phyloP scores from a whole-genome alignment of 2,797 vertebrate species.

The Amniataba percoides region DNA sequence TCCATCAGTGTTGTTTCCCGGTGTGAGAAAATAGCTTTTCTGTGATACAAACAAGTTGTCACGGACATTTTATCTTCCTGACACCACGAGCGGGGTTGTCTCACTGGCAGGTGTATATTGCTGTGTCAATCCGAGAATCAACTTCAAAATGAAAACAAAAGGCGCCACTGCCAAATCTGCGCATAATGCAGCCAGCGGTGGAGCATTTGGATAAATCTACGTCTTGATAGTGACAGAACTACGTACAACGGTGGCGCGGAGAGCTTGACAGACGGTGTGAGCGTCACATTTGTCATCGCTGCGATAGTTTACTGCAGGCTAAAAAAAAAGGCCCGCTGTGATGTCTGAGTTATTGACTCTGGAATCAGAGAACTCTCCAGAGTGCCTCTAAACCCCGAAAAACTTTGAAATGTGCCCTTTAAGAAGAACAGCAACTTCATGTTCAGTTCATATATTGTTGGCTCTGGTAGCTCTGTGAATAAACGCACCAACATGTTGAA shows the following conservation, averaged over 20 bases:
- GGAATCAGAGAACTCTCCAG: slow-evolving; percentile 12
- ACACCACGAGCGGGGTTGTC: slow-evolving; percentile 36
- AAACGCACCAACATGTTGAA: slow-evolving; percentile 8
- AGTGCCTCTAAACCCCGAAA: slow-evolving; percentile 9
- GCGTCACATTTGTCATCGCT: slow-evolving; percentile 33
- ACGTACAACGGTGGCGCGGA: background rate
- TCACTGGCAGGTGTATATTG: slow-evolving; percentile 59
- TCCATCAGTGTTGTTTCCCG: slow-evolving; percentile 61
- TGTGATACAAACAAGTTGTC: slow-evolving; percentile 66
- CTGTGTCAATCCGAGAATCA: slow-evolving; percentile 56
- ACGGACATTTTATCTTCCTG: slow-evolving; percentile 63
- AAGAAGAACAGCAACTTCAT: slow-evolving; percentile 1
- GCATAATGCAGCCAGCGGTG: slow-evolving; percentile 42
- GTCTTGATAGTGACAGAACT: slow-evolving; percentile 13
- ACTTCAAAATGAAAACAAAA: slow-evolving; percentile 56
- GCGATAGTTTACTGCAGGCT: slow-evolving; percentile 26
- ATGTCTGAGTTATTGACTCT: slow-evolving; percentile 19
- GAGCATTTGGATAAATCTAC: slow-evolving; percentile 18
- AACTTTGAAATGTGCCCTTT: slow-evolving; percentile 24
- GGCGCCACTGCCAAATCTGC: slow-evolving; percentile 17
- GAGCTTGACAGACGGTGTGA: slow-evolving; percentile 10
- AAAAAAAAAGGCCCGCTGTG: slow-evolving; percentile 11
- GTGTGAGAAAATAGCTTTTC: slow-evolving; percentile 64
- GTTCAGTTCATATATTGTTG: slow-evolving; percentile 1
- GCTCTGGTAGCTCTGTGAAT: slow-evolving; percentile 16